phyloP scores from a whole-genome alignment of 2,113 vertebrate genomes.

The Myrmecobius fasciatus region DNA sequence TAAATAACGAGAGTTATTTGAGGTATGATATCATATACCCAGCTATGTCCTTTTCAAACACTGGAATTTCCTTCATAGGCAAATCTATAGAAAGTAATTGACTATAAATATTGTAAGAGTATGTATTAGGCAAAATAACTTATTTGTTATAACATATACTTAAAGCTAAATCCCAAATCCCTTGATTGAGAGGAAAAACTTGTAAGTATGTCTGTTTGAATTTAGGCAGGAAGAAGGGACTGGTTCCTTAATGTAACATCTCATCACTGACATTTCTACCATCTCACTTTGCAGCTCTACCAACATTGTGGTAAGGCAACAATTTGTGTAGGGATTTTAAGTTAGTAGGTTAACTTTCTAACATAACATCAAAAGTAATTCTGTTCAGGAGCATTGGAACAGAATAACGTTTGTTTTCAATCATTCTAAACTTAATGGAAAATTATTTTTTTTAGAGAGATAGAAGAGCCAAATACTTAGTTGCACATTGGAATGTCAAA shows the following conservation, averaged over 20 bases:
- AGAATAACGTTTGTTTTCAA: slow-evolving; percentile 30
- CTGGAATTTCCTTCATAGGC: slow-evolving; percentile 28
- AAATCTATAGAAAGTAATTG: slow-evolving; percentile 37
- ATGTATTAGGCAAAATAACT: neutral
- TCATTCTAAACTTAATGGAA: slow-evolving; percentile 19
- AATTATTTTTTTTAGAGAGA: slow-evolving; percentile 16
- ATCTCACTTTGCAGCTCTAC: slow-evolving; percentile 46
- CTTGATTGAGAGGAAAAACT: slow-evolving; percentile 41
- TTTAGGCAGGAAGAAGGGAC: slow-evolving; percentile 1
- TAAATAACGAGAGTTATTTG: neutral
- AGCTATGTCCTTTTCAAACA: neutral
- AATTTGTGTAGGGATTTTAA: slow-evolving; percentile 36
- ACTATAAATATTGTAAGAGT: slow-evolving; percentile 20
- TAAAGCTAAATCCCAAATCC: slow-evolving; percentile 34
- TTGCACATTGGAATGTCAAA: neutral
- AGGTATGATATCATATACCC: slow-evolving; percentile 37
- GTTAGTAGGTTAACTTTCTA: slow-evolving; percentile 34
- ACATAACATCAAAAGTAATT: slow-evolving; percentile 32
- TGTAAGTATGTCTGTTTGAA: slow-evolving; percentile 9
- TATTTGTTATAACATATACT: slow-evolving; percentile 43
- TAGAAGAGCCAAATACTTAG: slow-evolving; percentile 30
- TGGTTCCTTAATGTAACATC: slow-evolving; percentile 3
- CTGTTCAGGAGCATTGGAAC: slow-evolving; percentile 43
- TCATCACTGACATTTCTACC: slow-evolving; percentile 42
- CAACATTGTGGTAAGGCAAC: slow-evolving; percentile 53